phyloP scores from a whole-genome alignment of 1,140 invertebrate species.

The Drosophila arawakana region DNA sequence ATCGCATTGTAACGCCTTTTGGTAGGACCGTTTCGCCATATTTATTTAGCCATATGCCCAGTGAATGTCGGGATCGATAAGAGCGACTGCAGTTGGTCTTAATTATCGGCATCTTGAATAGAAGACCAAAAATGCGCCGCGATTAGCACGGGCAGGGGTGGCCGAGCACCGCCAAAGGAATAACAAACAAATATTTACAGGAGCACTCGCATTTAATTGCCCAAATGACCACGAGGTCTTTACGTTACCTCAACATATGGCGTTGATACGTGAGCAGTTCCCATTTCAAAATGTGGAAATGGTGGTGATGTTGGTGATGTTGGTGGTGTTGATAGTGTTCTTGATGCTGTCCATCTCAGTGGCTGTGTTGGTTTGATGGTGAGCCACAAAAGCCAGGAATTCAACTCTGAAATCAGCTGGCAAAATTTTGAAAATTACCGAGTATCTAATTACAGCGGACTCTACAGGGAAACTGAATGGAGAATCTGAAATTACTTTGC shows the following conservation, averaged over 20 bases:
- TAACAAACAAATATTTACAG: conserved; percentile 55
- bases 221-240: conserved; percentile 33
- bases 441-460: conserved; percentile 9
- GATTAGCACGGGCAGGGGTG: conserved; percentile 10
- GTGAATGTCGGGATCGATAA: conserved; percentile 1
- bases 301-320: conserved; percentile 17
- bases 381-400: conserved; percentile 3
- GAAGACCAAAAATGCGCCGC: conserved; percentile 10
- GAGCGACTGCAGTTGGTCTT: conserved; percentile 21
- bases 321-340: neutral
- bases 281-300: neutral
- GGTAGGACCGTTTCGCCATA: conserved; percentile 6
- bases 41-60: conserved; percentile 28
- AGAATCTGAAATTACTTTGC: no score
- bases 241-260: conserved; percentile 35
- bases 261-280: conserved; percentile 42
- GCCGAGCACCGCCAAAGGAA: conserved; percentile 30
- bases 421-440: neutral
- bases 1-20: conserved; percentile 46
- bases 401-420: conserved; percentile 28
- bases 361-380: neutral
- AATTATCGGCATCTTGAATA: conserved; percentile 40
- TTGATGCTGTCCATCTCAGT: conserved; percentile 18
- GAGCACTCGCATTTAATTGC: conserved; percentile 32
- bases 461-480: neutral